phyloP scores from a whole-genome alignment of 2,797 vertebrate species.

The Megaceryle alcyon region DNA sequence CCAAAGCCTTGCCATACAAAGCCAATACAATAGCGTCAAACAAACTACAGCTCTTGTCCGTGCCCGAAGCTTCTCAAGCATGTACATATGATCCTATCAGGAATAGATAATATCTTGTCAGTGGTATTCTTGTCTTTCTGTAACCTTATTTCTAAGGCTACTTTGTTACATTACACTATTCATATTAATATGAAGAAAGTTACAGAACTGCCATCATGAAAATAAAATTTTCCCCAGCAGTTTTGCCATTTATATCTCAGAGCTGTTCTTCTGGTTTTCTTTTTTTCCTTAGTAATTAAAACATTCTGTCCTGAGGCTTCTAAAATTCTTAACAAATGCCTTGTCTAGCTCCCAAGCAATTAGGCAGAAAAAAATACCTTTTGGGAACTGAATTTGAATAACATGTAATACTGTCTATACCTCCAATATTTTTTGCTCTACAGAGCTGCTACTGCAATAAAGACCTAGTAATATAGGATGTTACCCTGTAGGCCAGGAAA shows the following conservation, averaged over 20 bases:
- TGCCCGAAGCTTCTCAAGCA: not conserved
- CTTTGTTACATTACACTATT: not conserved
- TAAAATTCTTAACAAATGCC: not conserved
- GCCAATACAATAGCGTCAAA: not conserved
- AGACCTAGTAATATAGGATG: not conserved
- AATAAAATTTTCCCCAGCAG: not conserved
- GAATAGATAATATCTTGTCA: not conserved
- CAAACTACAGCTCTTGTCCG: not conserved
- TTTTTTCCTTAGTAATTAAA: not conserved
- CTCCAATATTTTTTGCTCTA: not conserved
- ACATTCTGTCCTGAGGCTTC: not conserved
- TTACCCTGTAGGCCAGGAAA: not conserved
- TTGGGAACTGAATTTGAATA: not conserved
- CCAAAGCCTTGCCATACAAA: not conserved
- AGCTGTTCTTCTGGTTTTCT: not conserved
- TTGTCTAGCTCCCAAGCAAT: not conserved
- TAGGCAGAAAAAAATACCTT: not conserved
- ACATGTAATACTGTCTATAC: not conserved
- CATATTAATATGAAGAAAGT: not conserved
- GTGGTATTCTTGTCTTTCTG: not conserved
- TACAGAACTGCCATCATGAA: not conserved
- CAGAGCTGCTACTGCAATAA: not conserved
- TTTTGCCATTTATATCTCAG: not conserved
- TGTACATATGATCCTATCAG: not conserved
- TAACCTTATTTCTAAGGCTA: not conserved